Evolutionary conservation across 23 tunicate species (phyloP).

Genomic region (Diplosoma virens): DNA sequence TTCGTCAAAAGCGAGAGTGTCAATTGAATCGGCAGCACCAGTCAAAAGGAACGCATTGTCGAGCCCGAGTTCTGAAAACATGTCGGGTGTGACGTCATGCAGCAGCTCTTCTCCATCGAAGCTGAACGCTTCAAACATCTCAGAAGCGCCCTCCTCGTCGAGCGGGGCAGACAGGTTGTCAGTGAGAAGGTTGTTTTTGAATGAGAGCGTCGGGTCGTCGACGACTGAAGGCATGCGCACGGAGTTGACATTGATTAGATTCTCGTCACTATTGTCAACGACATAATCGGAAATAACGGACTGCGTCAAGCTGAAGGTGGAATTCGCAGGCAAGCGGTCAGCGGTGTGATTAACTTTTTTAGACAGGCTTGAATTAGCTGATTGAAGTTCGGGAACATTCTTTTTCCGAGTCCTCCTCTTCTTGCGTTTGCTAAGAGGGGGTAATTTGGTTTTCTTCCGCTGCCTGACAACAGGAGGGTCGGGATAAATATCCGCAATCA

Average conservation of each 20-base stretch:
- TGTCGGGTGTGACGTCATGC: slow-evolving; percentile 45
- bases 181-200: neutral
- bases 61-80: slow-evolving; percentile 40
- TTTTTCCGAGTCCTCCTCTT: slow-evolving; percentile 43
- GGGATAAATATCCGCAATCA: slow-evolving; percentile 63
- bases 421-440: slow-evolving; percentile 63
- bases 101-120: slow-evolving; percentile 37
- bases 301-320: neutral
- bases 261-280: slow-evolving; percentile 19
- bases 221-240: neutral
- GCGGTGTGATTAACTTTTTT: neutral
- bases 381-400: neutral
- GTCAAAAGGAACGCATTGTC: slow-evolving; percentile 48
- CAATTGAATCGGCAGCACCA: slow-evolving; percentile 36
- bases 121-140: slow-evolving; percentile 35
- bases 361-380: neutral
- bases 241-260: neutral
- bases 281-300: neutral
- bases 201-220: neutral
- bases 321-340: neutral
- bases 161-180: neutral
- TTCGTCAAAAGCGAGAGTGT: slow-evolving; percentile 29
- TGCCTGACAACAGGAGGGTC: slow-evolving; percentile 50
- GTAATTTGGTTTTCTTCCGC: slow-evolving; percentile 69
- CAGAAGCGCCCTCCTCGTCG: slow-evolving; percentile 42